A percentile compares a stretch with the other conserved stretches of the same genome.
Evolutionary conservation across 2,888 invertebrate genomes (phyloP).

Genomic region (Platerodrilus igneus): DNA sequence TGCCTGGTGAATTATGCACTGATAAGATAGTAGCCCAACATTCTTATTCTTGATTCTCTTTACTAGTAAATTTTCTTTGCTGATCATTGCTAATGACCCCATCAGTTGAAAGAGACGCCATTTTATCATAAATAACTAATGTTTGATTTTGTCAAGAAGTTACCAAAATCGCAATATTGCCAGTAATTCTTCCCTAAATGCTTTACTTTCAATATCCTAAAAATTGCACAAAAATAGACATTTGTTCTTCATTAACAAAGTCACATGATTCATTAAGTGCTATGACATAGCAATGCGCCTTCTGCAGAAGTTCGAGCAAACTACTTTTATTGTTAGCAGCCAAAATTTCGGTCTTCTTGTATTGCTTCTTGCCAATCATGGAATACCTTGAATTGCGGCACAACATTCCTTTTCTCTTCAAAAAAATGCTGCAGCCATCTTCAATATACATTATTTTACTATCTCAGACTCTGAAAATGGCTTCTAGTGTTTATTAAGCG

Average conservation of each 20-base stretch:
- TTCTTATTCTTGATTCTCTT: constrained; percentile 18
- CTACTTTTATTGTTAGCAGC: constrained; percentile 3
- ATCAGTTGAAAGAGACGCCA: constrained; percentile 22
- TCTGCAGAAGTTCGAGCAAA: constrained; percentile 7
- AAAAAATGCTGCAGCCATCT: constrained; percentile 18
- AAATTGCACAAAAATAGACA: constrained; percentile 31
- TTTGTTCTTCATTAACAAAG: constrained; percentile 34
- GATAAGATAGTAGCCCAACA: constrained; percentile 25
- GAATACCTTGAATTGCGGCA: constrained; percentile 17
- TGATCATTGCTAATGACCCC: constrained; percentile 27
- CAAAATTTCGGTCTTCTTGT: constrained; percentile 7
- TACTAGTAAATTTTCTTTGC: constrained; percentile 28
- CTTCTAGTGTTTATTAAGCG: constrained; percentile 28
- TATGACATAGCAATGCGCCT: constrained; percentile 5
- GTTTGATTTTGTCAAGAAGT: constrained; percentile 15
- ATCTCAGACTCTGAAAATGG: constrained; percentile 28
- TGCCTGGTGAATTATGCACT: constrained; percentile 28
- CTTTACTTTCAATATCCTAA: constrained; percentile 27
- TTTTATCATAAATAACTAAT: constrained; percentile 12
- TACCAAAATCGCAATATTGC: constrained; percentile 28
- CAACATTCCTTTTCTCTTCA: constrained; percentile 18
- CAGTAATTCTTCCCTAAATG: constrained; percentile 28
- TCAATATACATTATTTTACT: constrained; percentile 28
- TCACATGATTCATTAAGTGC: constrained; percentile 9
- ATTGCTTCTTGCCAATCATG: constrained; percentile 21